Evolutionary conservation across 2,888 invertebrate species (phyloP), one percentile per base, ranked within the genome.

Genomic region (Ectemnius continuus): DNA sequence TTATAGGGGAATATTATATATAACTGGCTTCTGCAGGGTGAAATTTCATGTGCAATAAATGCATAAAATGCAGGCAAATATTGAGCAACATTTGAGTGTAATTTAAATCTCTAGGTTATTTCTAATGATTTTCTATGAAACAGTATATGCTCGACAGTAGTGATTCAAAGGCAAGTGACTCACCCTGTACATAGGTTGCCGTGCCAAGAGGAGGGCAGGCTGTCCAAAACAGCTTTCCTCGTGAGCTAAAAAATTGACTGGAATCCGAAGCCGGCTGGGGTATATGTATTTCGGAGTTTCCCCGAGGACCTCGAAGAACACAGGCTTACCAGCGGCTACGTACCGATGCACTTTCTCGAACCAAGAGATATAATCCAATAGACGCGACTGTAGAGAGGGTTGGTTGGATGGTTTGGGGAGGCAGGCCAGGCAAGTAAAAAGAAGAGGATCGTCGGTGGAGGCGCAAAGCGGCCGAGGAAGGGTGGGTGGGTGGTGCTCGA

Each of bases 311-410:
- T 23, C 46, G 60, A 52, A 66, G 20, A 28, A 46, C 20, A 67
- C 60, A 69, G 68, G 63, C 67, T 72, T 58, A 61, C 36, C 70
- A 70, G 67, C 64, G 66, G 26, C 58, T 18, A 58, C 68, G 47
- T 78, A 61, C 73, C 79, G 76, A 79, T 76, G 79, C 75, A 67
- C 79, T 74, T 82, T 65, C 76, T 74, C 79, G 79, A 77, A 75
- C 76, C 36, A 75, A 79, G 79, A 76, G 81, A 82, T 82, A 80
- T 82, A 82, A 82, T 79, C 81, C 82, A 76, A 79, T 77, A 82
- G 79, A 36, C 36, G 81, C 76, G 79, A 82, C 76, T 74, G 61
- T 67, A 36, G 62, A 28, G 20, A 14, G 36, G 59, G 59, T 66
- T 60, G 73, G 36, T n/a, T n/a, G n/a, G n/a, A n/a, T 2, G 23